Conservation (phyloP, 1,140 invertebrate species). For the Diabrotica virgifera region DNA sequence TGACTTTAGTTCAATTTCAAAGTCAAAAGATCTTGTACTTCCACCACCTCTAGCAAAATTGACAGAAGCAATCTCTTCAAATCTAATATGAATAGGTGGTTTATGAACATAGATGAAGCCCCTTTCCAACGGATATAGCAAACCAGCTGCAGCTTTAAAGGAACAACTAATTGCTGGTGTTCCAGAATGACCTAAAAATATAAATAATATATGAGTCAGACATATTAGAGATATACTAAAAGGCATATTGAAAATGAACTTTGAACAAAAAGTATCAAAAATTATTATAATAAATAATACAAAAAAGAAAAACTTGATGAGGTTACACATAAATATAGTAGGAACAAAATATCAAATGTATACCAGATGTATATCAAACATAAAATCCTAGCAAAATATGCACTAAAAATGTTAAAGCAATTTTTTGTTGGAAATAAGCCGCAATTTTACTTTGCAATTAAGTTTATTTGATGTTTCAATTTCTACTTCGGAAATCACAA, state of each 20-base stretch:
- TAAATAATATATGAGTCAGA: neutral
- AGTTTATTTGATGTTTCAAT: too few species aligned
- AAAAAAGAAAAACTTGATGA: too few species aligned
- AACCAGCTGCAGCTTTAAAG: conserved; percentile 96
- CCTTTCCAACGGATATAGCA: conserved; percentile 96
- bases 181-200: conserved; percentile 73
- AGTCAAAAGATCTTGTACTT: conserved; percentile 95
- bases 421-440: too few species aligned
- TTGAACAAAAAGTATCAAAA: too few species aligned
- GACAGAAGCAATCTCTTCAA: conserved; percentile 94
- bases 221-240: neutral
- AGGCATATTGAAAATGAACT: conserved; percentile 22
- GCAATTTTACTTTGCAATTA: too few species aligned
- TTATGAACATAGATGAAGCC: conserved; percentile 99
- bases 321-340: too few species aligned
- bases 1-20: conserved; percentile 92
- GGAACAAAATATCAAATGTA: too few species aligned
- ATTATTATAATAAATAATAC: too few species aligned
- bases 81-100: conserved; percentile 95
- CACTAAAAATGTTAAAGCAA: too few species aligned
- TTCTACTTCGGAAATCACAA: too few species aligned
- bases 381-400: too few species aligned
- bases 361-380: too few species aligned
- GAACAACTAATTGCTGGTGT: conserved; percentile 94
- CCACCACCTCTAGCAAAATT: conserved; percentile 97